phyloP scores from a whole-genome alignment of 1,140 invertebrate genomes.

The Drosophila lini region DNA sequence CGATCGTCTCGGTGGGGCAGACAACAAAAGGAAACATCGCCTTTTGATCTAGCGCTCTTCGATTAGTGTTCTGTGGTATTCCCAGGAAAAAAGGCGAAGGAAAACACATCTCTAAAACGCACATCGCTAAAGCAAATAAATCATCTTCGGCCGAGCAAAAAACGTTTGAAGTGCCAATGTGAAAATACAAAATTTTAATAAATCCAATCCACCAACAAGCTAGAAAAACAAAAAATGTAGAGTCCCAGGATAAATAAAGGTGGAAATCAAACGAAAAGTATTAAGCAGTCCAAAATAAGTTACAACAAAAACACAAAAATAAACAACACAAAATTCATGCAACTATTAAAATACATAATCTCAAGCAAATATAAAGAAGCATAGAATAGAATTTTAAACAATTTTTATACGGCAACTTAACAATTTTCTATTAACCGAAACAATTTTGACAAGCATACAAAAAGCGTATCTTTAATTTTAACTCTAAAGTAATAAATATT shows the following conservation, averaged over 20 bases:
- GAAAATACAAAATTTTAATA: constrained; percentile 41
- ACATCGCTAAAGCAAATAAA: constrained; percentile 56
- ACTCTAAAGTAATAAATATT: constrained; percentile 47
- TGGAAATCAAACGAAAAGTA: constrained; percentile 77
- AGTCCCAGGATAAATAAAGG: constrained; percentile 41
- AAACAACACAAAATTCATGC: constrained; percentile 31
- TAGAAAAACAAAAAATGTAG: constrained; percentile 46
- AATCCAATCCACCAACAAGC: constrained; percentile 16
- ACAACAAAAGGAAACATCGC: constrained; percentile 19
- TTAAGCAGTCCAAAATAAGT: constrained; percentile 72
- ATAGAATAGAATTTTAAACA: constrained; percentile 43
- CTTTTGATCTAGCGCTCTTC: constrained; percentile 71
- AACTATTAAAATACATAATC: constrained; percentile 54
- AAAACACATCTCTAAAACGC: constrained; percentile 24
- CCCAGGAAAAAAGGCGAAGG: constrained; percentile 45
- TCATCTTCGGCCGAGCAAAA: constrained; percentile 41
- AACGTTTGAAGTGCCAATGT: constrained; percentile 71
- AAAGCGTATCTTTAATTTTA: constrained; percentile 28
- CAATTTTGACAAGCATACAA: constrained; percentile 39
- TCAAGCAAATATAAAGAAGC: constrained; percentile 24
- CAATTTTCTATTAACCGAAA: constrained; percentile 49
- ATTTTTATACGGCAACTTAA: constrained; percentile 57
- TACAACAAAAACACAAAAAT: constrained; percentile 18
- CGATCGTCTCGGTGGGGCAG: constrained; percentile 39
- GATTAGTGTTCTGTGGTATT: constrained; percentile 30